Base-by-base conservation (phyloP, 2,888 invertebrate species). In the Augochlorella aurata region DNA sequence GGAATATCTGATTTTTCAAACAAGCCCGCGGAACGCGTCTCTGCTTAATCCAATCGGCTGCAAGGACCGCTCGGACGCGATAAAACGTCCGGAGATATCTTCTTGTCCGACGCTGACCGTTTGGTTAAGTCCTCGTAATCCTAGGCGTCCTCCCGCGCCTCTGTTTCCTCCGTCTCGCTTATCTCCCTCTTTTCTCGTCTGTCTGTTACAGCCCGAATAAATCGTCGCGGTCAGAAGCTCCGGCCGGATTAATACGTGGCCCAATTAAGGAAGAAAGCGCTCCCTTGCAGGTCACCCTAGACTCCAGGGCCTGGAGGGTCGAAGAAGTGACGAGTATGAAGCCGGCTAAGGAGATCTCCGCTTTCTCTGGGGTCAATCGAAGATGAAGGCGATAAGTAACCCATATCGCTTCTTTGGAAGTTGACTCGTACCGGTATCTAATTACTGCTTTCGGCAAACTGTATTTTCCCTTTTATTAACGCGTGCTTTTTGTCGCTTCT, bases 171-270 rank as follows among this genome's bases (percentile, higher is more conserved):
- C 58, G 73, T 82, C 79, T 65, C 76, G 83, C 85, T 81, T 85
- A 81, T 81, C 82, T 68, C 75, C 82, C 63, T 61, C 80, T 73
- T 77, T 68, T 78, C 61, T 47, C 58, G 65, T 44, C 54, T 4
- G 54, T 69, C 65, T 38, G 61, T 45, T 54, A 47, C 65, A 45
- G 47, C 29, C 45, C 86, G 85, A 87, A 90, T 89, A 89, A 90
- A 90, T 89, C 87, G 84, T 84, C 85, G 84, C 66, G 87, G 88
- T 84, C 74, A 7, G 79, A 84, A 79, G 47, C 74, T 52, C 69
- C 81, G 85, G 82, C 85, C 84, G 87, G 81, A 90, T 90, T 90
- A 90, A 90, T 89, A 86, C 87, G 88, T 69, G 89, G 84, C 83
- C 88, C 88, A 90, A 90, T 90, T 90, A 90, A 89, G 87, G 61